Base-by-base conservation (phyloP, 2,797 vertebrate species). In the Zalophus californianus region DNA sequence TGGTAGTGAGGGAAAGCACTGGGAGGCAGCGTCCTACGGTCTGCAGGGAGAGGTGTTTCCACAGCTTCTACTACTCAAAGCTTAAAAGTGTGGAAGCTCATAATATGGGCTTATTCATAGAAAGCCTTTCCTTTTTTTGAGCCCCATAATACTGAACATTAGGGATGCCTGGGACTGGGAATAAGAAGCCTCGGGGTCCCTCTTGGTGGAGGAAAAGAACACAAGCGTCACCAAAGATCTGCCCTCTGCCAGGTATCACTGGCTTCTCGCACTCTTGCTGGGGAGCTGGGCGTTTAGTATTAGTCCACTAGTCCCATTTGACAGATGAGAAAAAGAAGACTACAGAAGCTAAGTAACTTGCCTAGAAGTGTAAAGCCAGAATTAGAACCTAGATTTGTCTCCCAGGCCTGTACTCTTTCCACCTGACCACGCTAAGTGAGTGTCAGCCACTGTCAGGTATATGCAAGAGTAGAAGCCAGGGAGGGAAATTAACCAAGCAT, bases 1-100 rank as follows among this genome's bases (percentile, higher is more conserved):
- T 0, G 23, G n/a, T 2, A n/a, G 35, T 52, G 16, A 2, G 27
- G 15, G 72, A 25, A 75, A 13, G 73, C 66, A 35, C 4, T 0
- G 3, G 27, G 75, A 86, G 91, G 7, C 16, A 38, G 54, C 41
- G 18, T 38, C 56, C 29, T 27, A 1, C 2, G 0, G 60, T 68
- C 3, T 25, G 29, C 66, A n/a, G 20, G 10, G 9, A 48, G 50
- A 60, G 41, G 25, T 0, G 20, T 60, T 60, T 52, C 41, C 35
- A 29, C 2, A 58, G 44, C 38, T 20, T 44, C 44, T 23, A 9
- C 16, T 20, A 4, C 29, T n/a, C 35, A 1, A 50, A 16, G 23
- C 91, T 83, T 27, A 9, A 9, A 52, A 41, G 25, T 10, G 32
- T 32, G 44, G 5, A 14, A n/a, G 48, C 18, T 52, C 25, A 58